phyloP scores from a whole-genome alignment of 2,113 vertebrate species.

The Bos indicus region DNA sequence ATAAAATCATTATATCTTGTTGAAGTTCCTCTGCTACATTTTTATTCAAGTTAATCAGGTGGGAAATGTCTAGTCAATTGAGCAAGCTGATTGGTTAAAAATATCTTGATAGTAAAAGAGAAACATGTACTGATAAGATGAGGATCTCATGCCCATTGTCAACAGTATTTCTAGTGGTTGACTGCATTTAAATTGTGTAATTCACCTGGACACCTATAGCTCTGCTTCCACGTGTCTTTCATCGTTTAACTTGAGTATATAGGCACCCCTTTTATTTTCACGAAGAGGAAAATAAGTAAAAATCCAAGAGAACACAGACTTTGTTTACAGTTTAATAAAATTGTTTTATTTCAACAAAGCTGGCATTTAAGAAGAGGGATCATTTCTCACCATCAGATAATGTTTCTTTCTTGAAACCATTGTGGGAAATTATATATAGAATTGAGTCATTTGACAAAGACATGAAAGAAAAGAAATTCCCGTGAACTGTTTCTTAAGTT shows the following conservation, averaged over 20 bases:
- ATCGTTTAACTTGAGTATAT: neutral
- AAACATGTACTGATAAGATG: neutral
- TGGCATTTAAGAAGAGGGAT: neutral
- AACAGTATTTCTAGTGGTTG: neutral
- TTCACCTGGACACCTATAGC: neutral
- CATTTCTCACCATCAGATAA: neutral
- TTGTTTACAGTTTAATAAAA: constrained; percentile 19
- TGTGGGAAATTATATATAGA: neutral
- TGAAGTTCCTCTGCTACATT: neutral
- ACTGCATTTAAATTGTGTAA: constrained; percentile 20
- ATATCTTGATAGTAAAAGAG: neutral
- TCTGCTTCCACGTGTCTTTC: neutral
- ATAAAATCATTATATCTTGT: neutral
- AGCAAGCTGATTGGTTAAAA: constrained; percentile 34
- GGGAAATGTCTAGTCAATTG: constrained; percentile 1
- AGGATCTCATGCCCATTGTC: neutral
- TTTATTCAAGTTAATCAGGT: constrained; percentile 28
- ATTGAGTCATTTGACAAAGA: neutral
- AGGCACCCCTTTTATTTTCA: neutral
- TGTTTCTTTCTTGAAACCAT: neutral
- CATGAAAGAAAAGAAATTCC: neutral
- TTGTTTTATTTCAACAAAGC: neutral
- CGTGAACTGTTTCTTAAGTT: neutral
- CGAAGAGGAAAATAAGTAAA: neutral
- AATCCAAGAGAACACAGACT: neutral